Base-by-base conservation (phyloP, 2,797 vertebrate genomes). In the Lacerta viridis region DNA sequence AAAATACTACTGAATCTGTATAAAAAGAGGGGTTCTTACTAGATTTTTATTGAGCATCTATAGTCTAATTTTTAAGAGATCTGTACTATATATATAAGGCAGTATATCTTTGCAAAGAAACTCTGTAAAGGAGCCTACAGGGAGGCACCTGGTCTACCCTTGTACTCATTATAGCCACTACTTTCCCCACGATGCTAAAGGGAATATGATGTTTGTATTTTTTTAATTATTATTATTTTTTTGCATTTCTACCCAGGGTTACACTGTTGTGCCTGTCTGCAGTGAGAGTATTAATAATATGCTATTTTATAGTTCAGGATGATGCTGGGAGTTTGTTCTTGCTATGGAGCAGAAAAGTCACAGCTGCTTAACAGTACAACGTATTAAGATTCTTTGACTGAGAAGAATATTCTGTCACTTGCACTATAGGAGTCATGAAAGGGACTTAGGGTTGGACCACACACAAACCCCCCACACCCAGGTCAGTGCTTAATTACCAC, bases 1-100 rank as follows among this genome's bases (percentile, higher is more conserved):
- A 95, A 97, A 97, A 98, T 98, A 99, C 99, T 99, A 99, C 99
- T 99, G 99, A 99, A 97, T 98, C 97, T 98, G 96, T 98, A 97
- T 97, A 98, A 97, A 96, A 66, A 50, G 23, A 27, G 95, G 96
- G 95, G 93, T 94, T 97, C 97, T 95, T 96, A 96, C 95, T 96
- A 96, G 95, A 97, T 96, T 96, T 97, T 97, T 96, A 97, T 97
- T 93, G 94, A 97, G 96, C 96, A 97, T 95, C 95, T 95, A 95
- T 97, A 96, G 94, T 95, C 96, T 96, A 97, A 97, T 98, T 98
- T 97, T 97, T 97, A 97, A 97, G 96, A 97, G 95, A 93, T 93
- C 95, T 96, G 96, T 97, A 88, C 91, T 97, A 97, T 97, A 96
- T 97, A 96, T 97, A 97, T 97, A 97, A 95, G 96, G 91, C 97